Percentiles rank a stretch among this genome's conserved stretches.
Evolutionary conservation across 2,113 vertebrate species (phyloP).

Genomic region (Rhinogobius similis): DNA sequence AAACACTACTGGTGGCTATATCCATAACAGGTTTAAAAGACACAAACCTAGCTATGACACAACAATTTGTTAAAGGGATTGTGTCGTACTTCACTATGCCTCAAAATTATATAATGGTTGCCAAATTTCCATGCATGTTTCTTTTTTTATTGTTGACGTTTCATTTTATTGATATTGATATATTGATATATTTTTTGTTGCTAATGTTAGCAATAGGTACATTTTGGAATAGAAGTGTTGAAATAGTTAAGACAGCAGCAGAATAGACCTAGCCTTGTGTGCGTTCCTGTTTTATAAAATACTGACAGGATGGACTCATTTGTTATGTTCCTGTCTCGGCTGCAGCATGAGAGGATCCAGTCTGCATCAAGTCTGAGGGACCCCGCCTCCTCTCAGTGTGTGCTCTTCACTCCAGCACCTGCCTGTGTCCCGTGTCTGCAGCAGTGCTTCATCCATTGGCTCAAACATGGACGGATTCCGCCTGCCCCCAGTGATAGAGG

Average conservation of each 20-base stretch:
- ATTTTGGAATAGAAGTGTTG: neutral
- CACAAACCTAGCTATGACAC: neutral
- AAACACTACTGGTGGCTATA: conserved; percentile 1
- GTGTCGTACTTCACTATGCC: no score
- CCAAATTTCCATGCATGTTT: no score
- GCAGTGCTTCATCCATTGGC: conserved; percentile 6
- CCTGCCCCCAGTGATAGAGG: conserved; percentile 73
- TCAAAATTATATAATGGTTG: neutral
- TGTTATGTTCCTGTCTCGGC: conserved; percentile 3
- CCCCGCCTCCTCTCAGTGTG: conserved; percentile 17
- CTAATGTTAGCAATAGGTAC: conserved; percentile 1
- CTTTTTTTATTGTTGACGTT: neutral
- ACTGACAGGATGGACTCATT: neutral
- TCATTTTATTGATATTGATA: neutral
- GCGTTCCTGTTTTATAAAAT: neutral
- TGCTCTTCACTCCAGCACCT: neutral
- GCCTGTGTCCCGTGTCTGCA: conserved; percentile 17
- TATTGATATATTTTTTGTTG: neutral
- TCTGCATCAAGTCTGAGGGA: conserved; percentile 42
- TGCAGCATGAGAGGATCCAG: conserved; percentile 51
- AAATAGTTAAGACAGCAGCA: neutral
- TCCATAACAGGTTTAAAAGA: neutral
- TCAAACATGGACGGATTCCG: conserved; percentile 68
- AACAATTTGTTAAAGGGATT: neutral
- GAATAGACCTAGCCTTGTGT: neutral